These are phyloP conservation scores for Caenorhabditis imperialis DNA, from an alignment of 2,888 invertebrate species.

Conservation along the genomic window DNA sequence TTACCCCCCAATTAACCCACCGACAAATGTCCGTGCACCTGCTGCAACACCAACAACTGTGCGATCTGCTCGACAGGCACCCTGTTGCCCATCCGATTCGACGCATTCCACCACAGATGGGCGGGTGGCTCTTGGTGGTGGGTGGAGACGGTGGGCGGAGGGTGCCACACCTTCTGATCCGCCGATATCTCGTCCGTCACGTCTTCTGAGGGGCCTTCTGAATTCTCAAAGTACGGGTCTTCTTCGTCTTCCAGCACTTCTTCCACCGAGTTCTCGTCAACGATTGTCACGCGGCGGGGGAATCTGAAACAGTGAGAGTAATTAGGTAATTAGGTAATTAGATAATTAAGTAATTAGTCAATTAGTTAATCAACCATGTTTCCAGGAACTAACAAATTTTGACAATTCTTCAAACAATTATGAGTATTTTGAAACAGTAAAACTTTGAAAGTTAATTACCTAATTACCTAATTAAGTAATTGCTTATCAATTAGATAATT, in stretches of 20 bases:
- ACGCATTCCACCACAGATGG: conserved; percentile 57
- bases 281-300: conserved; percentile 40
- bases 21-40: conserved; percentile 63
- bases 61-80: conserved; percentile 61
- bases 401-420: too few species aligned
- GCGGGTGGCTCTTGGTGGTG: conserved; percentile 16
- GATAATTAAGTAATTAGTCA: too few species aligned
- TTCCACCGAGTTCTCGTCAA: conserved; percentile 24
- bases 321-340: too few species aligned
- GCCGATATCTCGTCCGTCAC: conserved; percentile 6
- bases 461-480: too few species aligned
- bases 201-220: conserved; percentile 11
- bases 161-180: neutral
- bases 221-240: too few species aligned
- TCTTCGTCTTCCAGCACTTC: conserved; percentile 7
- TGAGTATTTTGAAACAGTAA: too few species aligned
- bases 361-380: too few species aligned
- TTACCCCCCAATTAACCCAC: too few species aligned
- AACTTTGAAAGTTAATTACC: too few species aligned
- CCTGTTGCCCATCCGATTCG: conserved; percentile 48
- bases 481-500: too few species aligned
- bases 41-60: conserved; percentile 65
- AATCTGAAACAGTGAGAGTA: conserved; percentile 20
- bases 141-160: neutral
- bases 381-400: too few species aligned